phyloP scores from a whole-genome alignment of 2,888 invertebrate genomes.

The Clusia tigrina region DNA sequence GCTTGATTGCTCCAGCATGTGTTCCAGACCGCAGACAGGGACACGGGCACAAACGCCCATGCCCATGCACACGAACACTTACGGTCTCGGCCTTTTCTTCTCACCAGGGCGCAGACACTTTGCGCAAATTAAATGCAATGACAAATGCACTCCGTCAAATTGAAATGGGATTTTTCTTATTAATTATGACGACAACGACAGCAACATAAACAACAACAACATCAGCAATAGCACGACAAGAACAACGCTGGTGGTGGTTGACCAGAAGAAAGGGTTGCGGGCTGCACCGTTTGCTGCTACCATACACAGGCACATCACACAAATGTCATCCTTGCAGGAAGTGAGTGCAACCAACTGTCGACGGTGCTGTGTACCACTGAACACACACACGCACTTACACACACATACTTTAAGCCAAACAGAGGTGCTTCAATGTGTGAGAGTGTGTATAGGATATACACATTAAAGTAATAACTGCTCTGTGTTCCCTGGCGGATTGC shows the following conservation, averaged over 20 bases:
- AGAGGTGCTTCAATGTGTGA: constrained; percentile 24
- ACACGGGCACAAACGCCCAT: not conserved
- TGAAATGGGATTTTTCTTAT: constrained; percentile 61
- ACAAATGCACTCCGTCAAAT: constrained; percentile 58
- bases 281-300: constrained; percentile 16
- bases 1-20: no score
- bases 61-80: no score
- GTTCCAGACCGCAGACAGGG: not conserved
- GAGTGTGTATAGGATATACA: constrained; percentile 40
- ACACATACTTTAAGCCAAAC: not conserved
- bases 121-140: constrained; percentile 53
- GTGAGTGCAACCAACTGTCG: constrained; percentile 22
- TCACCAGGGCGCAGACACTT: constrained; percentile 19
- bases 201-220: no score
- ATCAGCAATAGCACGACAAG: no score
- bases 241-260: constrained; percentile 40
- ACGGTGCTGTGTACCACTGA: not conserved
- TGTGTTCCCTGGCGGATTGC: constrained; percentile 45
- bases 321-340: constrained; percentile 19
- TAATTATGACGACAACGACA: constrained; percentile 57
- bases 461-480: constrained; percentile 56
- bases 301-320: constrained; percentile 13
- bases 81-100: constrained; percentile 27
- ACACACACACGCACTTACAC: not conserved
- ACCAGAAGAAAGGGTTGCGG: constrained; percentile 44